A percentile compares a stretch with the other conserved stretches of the same genome.
Conservation (phyloP, 53 echinoderm and acorn worm species). For the Echinarachnius parma region DNA sequence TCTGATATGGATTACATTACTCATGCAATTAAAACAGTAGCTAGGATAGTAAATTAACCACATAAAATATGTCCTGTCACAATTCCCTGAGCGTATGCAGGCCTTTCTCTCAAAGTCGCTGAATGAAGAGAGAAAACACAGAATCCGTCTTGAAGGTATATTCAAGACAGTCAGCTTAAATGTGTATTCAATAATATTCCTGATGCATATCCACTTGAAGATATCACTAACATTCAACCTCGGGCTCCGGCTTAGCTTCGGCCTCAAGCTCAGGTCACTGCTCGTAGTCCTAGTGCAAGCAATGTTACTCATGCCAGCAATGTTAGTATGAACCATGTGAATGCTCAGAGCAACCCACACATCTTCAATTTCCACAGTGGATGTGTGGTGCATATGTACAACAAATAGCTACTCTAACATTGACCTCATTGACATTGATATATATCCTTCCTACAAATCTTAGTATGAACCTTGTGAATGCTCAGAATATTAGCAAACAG, state of each 20-base stretch:
- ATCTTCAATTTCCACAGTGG: constrained; percentile 13
- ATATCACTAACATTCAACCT: constrained; percentile 11
- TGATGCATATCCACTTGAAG: constrained; percentile 14
- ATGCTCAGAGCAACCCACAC: constrained; percentile 1
- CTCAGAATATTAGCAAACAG: no score
- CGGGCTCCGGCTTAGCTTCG: background rate
- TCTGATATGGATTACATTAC: no score
- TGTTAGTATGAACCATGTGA: constrained; percentile 2
- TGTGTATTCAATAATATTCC: constrained; percentile 4
- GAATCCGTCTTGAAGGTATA: no score
- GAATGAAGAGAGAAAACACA: no score
- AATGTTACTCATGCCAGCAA: constrained; percentile 3
- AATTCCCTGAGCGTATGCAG: no score
- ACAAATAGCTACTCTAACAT: background rate
- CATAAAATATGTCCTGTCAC: no score
- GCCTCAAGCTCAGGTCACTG: constrained; percentile 8
- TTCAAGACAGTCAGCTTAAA: constrained; percentile 16
- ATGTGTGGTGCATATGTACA: constrained; percentile 14
- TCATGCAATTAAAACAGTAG: no score
- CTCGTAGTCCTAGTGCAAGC: background rate
- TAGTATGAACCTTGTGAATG: no score
- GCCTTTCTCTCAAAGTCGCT: no score
- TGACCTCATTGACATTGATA: background rate
- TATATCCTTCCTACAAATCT: no score
- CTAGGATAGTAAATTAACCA: no score